These are phyloP conservation scores for Pangasius larnaudii DNA, from an alignment of 2,797 vertebrate species.

Conservation along the genomic window DNA sequence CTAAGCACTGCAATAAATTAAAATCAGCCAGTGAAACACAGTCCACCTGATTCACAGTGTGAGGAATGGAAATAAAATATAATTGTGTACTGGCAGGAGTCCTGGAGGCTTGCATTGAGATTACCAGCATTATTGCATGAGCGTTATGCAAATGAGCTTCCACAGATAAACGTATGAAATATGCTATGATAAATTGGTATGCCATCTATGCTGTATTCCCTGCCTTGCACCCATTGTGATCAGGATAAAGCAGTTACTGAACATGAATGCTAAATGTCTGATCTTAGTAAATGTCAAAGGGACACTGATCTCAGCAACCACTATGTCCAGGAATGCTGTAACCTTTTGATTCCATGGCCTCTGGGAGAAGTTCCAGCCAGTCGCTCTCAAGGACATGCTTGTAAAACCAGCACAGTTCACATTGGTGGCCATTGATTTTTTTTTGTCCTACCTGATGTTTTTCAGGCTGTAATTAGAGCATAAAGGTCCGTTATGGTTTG, in stretches of 20 bases:
- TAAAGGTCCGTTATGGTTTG: conserved; percentile 6
- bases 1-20: not conserved
- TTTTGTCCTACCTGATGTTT: conserved; percentile 24
- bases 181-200: not conserved
- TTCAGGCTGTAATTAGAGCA: conserved; percentile 39
- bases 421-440: conserved; percentile 54
- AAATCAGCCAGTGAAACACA: not conserved
- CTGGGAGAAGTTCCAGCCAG: conserved; percentile 12
- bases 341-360: not conserved
- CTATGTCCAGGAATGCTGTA: not conserved
- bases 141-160: not conserved
- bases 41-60: not conserved
- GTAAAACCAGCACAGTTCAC: conserved; percentile 45
- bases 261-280: not conserved
- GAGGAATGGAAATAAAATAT: not conserved
- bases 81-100: not conserved
- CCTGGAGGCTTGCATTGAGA: not conserved
- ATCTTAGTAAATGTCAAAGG: not conserved
- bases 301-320: not conserved
- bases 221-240: not conserved
- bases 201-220: too few relatives aligned
- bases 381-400: conserved; percentile 45
- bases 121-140: not conserved
- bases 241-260: not conserved
- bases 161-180: not conserved